phyloP scores from a whole-genome alignment of 2,797 vertebrate genomes.

The Sardinella longiceps region DNA sequence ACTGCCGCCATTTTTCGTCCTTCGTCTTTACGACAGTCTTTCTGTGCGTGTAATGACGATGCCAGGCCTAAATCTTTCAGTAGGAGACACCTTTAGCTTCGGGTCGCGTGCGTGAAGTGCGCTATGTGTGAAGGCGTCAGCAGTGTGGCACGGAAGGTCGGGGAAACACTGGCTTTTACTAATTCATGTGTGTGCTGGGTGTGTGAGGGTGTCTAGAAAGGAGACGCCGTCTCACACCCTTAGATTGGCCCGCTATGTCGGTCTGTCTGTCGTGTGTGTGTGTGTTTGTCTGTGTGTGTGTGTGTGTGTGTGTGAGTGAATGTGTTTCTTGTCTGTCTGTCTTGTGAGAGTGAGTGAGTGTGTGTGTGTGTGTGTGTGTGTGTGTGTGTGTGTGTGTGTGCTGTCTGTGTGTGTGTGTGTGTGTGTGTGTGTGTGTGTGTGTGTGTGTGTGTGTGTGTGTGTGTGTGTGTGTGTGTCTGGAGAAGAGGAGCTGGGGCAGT shows the following conservation, averaged over 20 bases:
- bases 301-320: no score
- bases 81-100: not conserved
- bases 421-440: no score
- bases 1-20: not conserved
- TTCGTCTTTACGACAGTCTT: not conserved
- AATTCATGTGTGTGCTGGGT: not conserved
- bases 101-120: not conserved
- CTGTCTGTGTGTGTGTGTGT: not conserved
- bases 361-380: no score
- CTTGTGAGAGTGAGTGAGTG: no score
- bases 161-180: not conserved
- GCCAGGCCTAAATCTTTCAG: conserved; percentile 15
- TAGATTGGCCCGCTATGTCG: not conserved
- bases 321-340: no score
- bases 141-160: not conserved
- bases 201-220: not conserved
- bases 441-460: no score
- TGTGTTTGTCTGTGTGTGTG: no score
- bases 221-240: conserved; percentile 8
- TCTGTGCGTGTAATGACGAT: not conserved
- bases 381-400: no score
- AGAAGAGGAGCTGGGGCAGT: no score
- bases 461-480: no score
- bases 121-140: not conserved
- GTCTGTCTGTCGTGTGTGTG: not conserved